These are phyloP conservation scores for Himalopsyche kuldschensis DNA, from an alignment of 2,888 invertebrate genomes.

Conservation along the genomic window DNA sequence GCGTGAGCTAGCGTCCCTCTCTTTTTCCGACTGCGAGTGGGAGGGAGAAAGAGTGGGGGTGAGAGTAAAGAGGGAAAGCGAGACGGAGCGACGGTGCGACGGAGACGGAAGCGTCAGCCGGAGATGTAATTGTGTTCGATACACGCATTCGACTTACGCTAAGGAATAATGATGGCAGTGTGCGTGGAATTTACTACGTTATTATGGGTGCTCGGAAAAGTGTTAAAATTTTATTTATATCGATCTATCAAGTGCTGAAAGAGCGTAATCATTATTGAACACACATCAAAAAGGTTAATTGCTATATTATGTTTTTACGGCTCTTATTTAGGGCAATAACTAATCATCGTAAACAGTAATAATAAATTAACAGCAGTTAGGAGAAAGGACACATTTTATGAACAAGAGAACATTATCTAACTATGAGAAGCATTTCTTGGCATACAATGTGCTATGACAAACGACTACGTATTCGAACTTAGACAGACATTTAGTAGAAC, in stretches of 20 bases:
- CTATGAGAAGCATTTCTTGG: no score
- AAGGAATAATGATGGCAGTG: not conserved
- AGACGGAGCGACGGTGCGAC: not conserved
- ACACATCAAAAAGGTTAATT: not conserved
- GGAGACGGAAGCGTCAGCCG: not conserved
- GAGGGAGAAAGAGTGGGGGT: not conserved
- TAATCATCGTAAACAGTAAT: not conserved
- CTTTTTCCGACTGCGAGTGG: not conserved
- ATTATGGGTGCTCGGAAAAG: not conserved
- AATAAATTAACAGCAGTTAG: not conserved
- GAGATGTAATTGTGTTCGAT: not conserved
- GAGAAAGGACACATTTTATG: no score
- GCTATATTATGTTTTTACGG: not conserved
- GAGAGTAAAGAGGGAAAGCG: not conserved
- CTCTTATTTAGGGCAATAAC: not conserved
- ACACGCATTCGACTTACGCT: not conserved
- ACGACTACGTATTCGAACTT: no score
- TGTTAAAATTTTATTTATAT: not conserved
- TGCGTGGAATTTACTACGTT: not conserved
- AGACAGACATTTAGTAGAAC: no score
- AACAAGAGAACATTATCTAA: no score
- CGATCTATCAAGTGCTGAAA: not conserved
- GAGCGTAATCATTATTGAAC: not conserved
- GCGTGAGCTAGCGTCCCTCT: slow-evolving; percentile 21
- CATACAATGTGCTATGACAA: no score